Evolutionary conservation across 1,140 invertebrate species (phyloP).

Genomic region (Solenopsis fugax): DNA sequence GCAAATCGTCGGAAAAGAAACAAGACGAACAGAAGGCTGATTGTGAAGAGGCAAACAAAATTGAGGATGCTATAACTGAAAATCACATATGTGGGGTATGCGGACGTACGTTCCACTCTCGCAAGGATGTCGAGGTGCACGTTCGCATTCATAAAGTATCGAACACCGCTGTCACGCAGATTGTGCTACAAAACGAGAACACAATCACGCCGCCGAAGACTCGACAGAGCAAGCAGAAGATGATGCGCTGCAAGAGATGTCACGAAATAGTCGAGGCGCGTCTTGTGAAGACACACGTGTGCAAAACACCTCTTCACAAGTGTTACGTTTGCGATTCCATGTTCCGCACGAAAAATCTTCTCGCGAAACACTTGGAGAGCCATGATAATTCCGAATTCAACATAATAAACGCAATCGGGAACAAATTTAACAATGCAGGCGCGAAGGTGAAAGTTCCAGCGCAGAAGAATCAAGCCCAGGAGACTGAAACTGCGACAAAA

Average conservation of each 20-base stretch:
- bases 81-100: constrained; percentile 82
- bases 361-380: constrained; percentile 72
- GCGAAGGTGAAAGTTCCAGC: not conserved
- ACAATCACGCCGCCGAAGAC: not conserved
- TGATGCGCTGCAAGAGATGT: constrained; percentile 84
- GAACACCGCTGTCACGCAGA: not conserved
- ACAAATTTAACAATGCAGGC: constrained; percentile 10
- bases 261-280: constrained; percentile 83
- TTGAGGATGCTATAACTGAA: not conserved
- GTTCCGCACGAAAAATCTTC: constrained; percentile 76
- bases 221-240: constrained; percentile 69
- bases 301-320: constrained; percentile 75
- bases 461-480: not conserved
- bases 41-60: constrained; percentile 3
- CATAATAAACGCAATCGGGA: constrained; percentile 60
- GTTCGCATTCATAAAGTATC: constrained; percentile 76
- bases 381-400: constrained; percentile 73
- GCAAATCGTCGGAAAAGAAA: not conserved
- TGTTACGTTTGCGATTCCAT: constrained; percentile 77
- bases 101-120: constrained; percentile 74
- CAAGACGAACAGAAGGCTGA: constrained; percentile 1
- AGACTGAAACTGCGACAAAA: not conserved
- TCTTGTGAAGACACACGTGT: constrained; percentile 81
- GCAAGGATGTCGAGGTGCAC: constrained; percentile 79
- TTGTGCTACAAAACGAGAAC: not conserved